Base-by-base conservation (phyloP, 2,888 invertebrate species). In the Chouioia cunea region DNA sequence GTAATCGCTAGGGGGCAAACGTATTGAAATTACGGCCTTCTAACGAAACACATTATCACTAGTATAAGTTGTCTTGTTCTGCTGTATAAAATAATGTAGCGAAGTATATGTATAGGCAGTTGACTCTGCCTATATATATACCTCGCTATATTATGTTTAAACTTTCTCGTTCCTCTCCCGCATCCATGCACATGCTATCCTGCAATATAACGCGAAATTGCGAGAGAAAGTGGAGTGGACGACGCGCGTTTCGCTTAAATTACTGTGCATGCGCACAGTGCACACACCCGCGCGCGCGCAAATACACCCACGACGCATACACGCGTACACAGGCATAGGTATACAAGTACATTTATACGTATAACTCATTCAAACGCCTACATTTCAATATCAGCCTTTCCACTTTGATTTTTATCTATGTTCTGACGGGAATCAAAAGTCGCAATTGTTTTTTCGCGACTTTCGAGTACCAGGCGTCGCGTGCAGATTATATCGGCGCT, bases 191-290 rank as follows among this genome's bases (percentile, higher is more conserved):
- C 20, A 27, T n/a, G 14, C 18, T 18, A 20, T 16, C 22, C 14
- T 8, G 57, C 57, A 69, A 64, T 50, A 36, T 23, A 59, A 16
- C 52, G 23, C 56, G 23, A 62, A 53, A 67, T 52, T 47, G 71
- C 47, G 47, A 63, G 20, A 65, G 22, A 67, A 58, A 63, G 47
- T 71, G 47, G 58, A 67, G 63, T 67, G 56, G 65, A 71, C 63
- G 52, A 52, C 44, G 48, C 27, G 36, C 62, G 58, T 47, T 66
- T 65, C 56, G 47, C 60, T 57, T 63, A 66, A 66, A 63, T 71
- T 66, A 71, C 57, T 50, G 18, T 44, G 65, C 58, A 43, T 12
- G 16, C 60, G 18, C 27, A 8, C 56, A n/a, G n/a, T 52, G 36
- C 3, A 48, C 15, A 27, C n/a, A 15, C 20, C 6, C 52, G 23